Percentiles rank a stretch among this genome's conserved stretches.
phyloP scores from a whole-genome alignment of 2,113 vertebrate species.

The Mastomys natalensis region DNA sequence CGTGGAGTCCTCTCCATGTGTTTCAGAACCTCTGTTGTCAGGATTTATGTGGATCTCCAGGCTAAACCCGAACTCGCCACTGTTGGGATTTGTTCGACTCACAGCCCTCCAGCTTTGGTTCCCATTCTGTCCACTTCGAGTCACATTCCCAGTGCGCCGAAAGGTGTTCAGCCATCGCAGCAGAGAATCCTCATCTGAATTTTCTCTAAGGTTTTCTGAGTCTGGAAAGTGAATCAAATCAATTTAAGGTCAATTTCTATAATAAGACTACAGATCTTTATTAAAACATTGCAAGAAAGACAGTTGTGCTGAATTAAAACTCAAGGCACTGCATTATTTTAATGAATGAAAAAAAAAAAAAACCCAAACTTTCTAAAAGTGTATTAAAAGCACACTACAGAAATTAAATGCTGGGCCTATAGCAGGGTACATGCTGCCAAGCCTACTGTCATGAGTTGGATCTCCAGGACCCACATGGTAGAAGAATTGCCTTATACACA shows the following conservation, averaged over 20 bases:
- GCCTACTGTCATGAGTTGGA: neutral
- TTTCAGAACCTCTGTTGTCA: constrained; percentile 89
- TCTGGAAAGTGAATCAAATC: constrained; percentile 86
- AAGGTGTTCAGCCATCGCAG: constrained; percentile 96
- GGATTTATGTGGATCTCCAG: constrained; percentile 98
- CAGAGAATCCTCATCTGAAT: constrained; percentile 92
- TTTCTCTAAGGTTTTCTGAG: constrained; percentile 89
- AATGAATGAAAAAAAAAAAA: constrained; percentile 42
- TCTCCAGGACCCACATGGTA: neutral
- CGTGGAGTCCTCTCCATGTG: constrained; percentile 75
- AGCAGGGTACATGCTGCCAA: neutral
- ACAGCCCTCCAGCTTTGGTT: constrained; percentile 98
- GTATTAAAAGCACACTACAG: neutral
- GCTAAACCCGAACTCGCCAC: constrained; percentile 96
- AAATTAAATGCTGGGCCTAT: neutral
- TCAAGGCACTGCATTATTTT: constrained; percentile 25
- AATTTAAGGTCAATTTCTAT: constrained; percentile 50
- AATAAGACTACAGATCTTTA: constrained; percentile 28
- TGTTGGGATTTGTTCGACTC: constrained; percentile 96
- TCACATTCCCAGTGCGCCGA: constrained; percentile 94
- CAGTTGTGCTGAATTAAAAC: constrained; percentile 45
- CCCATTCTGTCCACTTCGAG: constrained; percentile 95
- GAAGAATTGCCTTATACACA: neutral
- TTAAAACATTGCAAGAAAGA: neutral
- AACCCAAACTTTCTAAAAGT: constrained; percentile 52